A percentile compares a stretch with the other conserved stretches of the same genome.
These are phyloP conservation scores for Drosophila seguyi DNA, from an alignment of 1,140 invertebrate species.

Conservation along the genomic window DNA sequence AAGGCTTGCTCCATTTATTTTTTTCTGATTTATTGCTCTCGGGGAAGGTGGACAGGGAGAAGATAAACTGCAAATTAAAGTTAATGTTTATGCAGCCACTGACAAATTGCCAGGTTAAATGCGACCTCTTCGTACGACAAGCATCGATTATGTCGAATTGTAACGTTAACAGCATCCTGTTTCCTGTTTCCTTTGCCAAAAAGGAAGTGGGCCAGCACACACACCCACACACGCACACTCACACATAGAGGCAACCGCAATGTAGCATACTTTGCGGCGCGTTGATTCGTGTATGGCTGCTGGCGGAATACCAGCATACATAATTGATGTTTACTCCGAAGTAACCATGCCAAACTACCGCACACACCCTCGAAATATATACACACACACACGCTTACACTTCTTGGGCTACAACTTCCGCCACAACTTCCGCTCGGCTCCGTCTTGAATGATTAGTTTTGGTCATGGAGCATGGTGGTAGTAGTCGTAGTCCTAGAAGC, in stretches of 20 bases:
- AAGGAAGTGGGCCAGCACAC: slow-evolving; percentile 57
- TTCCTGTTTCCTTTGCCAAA: slow-evolving; percentile 63
- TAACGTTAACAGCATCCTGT: slow-evolving; percentile 81
- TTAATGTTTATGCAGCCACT: slow-evolving; percentile 76
- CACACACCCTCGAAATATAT: neutral
- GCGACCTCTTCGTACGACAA: slow-evolving; percentile 76
- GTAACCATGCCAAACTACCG: slow-evolving; percentile 50
- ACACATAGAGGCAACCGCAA: slow-evolving; percentile 10
- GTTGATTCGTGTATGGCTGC: slow-evolving; percentile 70
- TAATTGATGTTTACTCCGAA: slow-evolving; percentile 74
- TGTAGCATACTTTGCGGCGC: slow-evolving; percentile 78
- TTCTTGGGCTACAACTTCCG: slow-evolving; percentile 65
- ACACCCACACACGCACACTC: slow-evolving; percentile 6
- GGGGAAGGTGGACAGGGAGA: neutral
- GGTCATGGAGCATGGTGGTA: slow-evolving; percentile 27
- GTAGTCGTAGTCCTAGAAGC: slow-evolving; percentile 26
- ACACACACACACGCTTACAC: slow-evolving; percentile 5
- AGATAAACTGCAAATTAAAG: slow-evolving; percentile 79
- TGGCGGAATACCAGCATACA: slow-evolving; percentile 74
- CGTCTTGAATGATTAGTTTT: slow-evolving; percentile 79
- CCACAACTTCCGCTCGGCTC: slow-evolving; percentile 53
- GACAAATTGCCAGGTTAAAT: slow-evolving; percentile 81
- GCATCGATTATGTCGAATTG: slow-evolving; percentile 83
- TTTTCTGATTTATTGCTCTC: slow-evolving; percentile 58
- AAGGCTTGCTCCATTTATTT: slow-evolving; percentile 18